Base-by-base conservation (phyloP, 2,888 invertebrate genomes). In the Spodoptera picta region DNA sequence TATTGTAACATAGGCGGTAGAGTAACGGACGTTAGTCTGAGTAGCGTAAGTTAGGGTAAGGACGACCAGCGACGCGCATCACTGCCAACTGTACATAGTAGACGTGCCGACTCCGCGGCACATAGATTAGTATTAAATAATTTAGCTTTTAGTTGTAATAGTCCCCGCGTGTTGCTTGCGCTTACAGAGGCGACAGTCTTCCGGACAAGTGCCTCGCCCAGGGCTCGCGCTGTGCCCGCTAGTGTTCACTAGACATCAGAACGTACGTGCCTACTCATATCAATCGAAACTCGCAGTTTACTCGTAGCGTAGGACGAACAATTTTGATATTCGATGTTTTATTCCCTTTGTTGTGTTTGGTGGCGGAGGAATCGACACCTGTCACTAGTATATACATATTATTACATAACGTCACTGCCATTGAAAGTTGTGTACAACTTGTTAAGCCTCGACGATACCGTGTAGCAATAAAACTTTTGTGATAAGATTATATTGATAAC, bases 1-100 rank as follows among this genome's bases (percentile, higher is more conserved):
- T 57, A 47, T 77, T 83, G 81, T 87, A 85, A 81, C 55, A 81
- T 86, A 85, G 83, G 71, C 65, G 80, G 82, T 88, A 88, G 87
- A 80, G 83, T 85, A 85, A 80, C 65, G 78, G 78, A 60, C 66
- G 65, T 76, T 87, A 88, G 91, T 90, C 90, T 87, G 91, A 89
- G 74, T 91, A 90, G 77, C 65, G 54, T 86, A 87, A 86, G 87
- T 84, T 84, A 83, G 58, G 0, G 36, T 72, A 72, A 72, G 69
- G 59, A 84, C 92, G 92, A 93, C 93, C 94, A 92, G 94, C 93
- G 90, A 89, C 83, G 83, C 83, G 86, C 83, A 87, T 85, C 93
- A 94, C 93, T 94, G 94, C 93, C 94, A 91, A 90, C 81, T 92
- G 92, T 93, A 93, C 79, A 93, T 92, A 92, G 83, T 91, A 89